A percentile compares a stretch with the other conserved stretches of the same genome.
phyloP scores from a whole-genome alignment of 35 echinoderm and acorn worm species.

The Chiridota heheva region DNA sequence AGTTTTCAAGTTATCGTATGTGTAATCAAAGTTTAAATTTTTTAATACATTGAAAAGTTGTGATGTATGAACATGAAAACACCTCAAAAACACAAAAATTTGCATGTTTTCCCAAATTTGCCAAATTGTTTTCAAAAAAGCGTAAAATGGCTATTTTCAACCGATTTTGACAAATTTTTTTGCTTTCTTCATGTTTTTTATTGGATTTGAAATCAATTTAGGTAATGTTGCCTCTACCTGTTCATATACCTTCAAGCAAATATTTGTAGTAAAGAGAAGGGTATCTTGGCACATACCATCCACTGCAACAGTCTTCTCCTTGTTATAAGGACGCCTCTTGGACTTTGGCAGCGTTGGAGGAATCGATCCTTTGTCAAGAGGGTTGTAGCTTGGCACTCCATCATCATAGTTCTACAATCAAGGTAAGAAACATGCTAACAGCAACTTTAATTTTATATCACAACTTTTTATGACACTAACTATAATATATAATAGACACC shows the following conservation, averaged over 20 bases:
- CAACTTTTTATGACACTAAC: neutral
- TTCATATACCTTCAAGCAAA: neutral
- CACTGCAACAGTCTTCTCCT: constrained; percentile 57
- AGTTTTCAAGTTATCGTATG: too few relatives aligned
- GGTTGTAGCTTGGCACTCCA: constrained; percentile 73
- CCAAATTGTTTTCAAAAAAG: neutral
- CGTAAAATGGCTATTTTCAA: neutral
- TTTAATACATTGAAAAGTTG: too few relatives aligned
- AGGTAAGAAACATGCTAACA: neutral
- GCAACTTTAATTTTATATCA: neutral
- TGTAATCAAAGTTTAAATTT: too few relatives aligned
- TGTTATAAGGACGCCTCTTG: constrained; percentile 77
- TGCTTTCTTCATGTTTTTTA: too few relatives aligned
- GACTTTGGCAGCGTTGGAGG: constrained; percentile 43
- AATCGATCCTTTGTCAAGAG: constrained; percentile 70
- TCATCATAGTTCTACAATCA: constrained; percentile 41
- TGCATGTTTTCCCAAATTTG: neutral
- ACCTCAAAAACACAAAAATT: too few relatives aligned
- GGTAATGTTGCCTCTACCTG: neutral
- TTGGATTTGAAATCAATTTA: too few relatives aligned
- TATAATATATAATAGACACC: neutral
- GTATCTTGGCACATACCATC: constrained; percentile 37
- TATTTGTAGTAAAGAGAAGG: neutral
- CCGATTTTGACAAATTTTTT: too few relatives aligned
- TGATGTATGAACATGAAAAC: too few relatives aligned